These are phyloP conservation scores for Drosophila antonietae DNA, from an alignment of 2,888 invertebrate species.

Conservation along the genomic window DNA sequence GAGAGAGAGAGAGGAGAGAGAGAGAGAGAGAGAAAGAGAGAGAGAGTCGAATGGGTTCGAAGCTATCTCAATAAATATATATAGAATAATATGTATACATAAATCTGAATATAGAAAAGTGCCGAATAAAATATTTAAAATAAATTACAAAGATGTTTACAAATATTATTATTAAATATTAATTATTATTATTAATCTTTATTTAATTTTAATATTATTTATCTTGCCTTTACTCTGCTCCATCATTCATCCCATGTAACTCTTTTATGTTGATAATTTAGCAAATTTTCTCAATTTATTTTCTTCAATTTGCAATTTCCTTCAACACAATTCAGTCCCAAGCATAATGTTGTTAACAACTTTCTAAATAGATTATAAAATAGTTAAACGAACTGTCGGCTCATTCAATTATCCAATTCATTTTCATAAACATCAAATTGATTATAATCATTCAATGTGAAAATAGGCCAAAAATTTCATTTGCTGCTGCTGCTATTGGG, in stretches of 20 bases:
- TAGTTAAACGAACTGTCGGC: slow-evolving; percentile 8
- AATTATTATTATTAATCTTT: no score
- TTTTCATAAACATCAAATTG: slow-evolving; percentile 31
- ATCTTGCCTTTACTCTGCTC: no score
- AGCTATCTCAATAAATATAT: not conserved
- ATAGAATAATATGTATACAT: not conserved
- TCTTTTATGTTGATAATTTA: not conserved
- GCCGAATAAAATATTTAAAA: not conserved
- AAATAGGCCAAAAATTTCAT: slow-evolving; percentile 17
- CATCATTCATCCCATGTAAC: not conserved
- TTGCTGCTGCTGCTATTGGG: slow-evolving; percentile 7
- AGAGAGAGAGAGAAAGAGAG: not conserved
- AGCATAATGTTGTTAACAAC: not conserved
- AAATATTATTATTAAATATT: no score
- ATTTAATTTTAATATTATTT: no score
- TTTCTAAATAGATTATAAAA: not conserved
- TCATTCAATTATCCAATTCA: slow-evolving; percentile 32
- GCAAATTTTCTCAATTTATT: not conserved
- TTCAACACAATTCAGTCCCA: not conserved
- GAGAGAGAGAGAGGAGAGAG: not conserved
- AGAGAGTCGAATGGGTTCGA: not conserved
- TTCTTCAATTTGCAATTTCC: not conserved
- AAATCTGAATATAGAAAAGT: not conserved
- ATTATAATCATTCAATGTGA: slow-evolving; percentile 26
- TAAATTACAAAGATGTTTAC: no score